These are phyloP conservation scores for Rhyzopertha dominica DNA, from an alignment of 1,140 invertebrate genomes.

Conservation along the genomic window DNA sequence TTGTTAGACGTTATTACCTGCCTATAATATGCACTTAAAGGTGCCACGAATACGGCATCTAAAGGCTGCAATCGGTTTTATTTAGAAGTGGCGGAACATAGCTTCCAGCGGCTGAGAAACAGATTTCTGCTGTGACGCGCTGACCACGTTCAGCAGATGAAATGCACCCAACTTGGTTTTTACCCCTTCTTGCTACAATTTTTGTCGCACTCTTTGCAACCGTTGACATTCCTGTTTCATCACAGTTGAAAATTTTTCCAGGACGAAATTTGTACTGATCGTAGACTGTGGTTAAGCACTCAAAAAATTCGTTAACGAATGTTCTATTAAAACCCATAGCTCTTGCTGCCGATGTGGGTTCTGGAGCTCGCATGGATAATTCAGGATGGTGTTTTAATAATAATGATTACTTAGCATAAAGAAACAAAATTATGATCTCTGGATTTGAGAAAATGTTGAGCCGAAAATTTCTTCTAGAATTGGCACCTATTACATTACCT, in stretches of 20 bases:
- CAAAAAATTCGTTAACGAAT: conserved; percentile 36
- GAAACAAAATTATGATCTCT: too few species aligned
- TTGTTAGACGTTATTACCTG: too few species aligned
- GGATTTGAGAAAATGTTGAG: too few species aligned
- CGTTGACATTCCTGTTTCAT: conserved; percentile 32
- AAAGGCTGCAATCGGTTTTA: too few species aligned
- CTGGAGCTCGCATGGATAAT: conserved; percentile 40
- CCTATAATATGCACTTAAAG: too few species aligned
- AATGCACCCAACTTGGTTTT: conserved; percentile 36
- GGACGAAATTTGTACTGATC: conserved; percentile 33
- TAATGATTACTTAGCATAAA: too few species aligned
- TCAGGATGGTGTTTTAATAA: too few species aligned
- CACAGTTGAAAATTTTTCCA: conserved; percentile 32
- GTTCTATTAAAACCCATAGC: conserved; percentile 41
- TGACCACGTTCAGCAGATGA: conserved; percentile 38
- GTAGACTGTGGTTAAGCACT: conserved; percentile 27
- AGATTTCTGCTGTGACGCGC: conserved; percentile 38
- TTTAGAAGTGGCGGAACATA: conserved; percentile 41
- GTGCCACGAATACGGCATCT: too few species aligned
- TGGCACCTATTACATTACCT: too few species aligned
- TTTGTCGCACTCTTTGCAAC: too few species aligned
- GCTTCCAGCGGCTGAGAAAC: conserved; percentile 37
- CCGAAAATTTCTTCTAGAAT: too few species aligned
- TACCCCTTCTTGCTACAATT: conserved; percentile 33
- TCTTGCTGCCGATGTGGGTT: conserved; percentile 44